phyloP scores from a whole-genome alignment of 2,113 vertebrate genomes.

The Halichoeres trimaculatus region DNA sequence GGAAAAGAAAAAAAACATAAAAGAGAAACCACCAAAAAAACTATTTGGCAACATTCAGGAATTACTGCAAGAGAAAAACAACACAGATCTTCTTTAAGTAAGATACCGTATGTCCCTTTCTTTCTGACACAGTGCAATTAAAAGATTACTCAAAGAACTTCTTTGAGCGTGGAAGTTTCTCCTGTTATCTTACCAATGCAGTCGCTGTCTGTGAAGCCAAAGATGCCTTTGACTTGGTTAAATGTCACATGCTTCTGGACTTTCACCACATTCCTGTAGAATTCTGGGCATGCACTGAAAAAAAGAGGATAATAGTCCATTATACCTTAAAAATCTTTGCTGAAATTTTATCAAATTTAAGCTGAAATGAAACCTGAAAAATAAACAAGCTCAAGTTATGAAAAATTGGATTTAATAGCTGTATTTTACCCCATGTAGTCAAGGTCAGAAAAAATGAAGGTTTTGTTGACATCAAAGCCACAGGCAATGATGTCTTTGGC shows the following conservation, averaged over 20 bases:
- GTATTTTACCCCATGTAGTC: constrained; percentile 94
- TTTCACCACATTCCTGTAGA: constrained; percentile 95
- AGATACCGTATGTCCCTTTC: neutral
- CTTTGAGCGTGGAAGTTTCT: neutral
- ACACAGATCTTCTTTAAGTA: neutral
- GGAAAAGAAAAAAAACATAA: neutral
- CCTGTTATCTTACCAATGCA: constrained; percentile 88
- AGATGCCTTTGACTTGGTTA: constrained; percentile 99
- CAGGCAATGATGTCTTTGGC: constrained; percentile 97
- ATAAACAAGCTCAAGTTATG: too few species aligned
- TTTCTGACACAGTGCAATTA: neutral
- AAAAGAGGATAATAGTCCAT: constrained; percentile 13
- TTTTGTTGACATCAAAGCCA: constrained; percentile 96
- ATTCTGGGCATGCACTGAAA: constrained; percentile 87
- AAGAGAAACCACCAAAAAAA: neutral
- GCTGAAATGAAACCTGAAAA: too few species aligned
- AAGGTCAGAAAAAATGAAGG: constrained; percentile 98
- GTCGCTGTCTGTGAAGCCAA: constrained; percentile 97
- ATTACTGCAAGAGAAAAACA: neutral
- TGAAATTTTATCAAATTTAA: neutral
- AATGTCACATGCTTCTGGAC: constrained; percentile 98
- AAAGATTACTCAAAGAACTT: neutral
- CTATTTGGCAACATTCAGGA: neutral
- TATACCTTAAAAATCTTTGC: neutral
- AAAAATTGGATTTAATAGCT: neutral